Evolutionary conservation across 1,140 invertebrate genomes (phyloP).

Genomic region (Charaxes varanes): DNA sequence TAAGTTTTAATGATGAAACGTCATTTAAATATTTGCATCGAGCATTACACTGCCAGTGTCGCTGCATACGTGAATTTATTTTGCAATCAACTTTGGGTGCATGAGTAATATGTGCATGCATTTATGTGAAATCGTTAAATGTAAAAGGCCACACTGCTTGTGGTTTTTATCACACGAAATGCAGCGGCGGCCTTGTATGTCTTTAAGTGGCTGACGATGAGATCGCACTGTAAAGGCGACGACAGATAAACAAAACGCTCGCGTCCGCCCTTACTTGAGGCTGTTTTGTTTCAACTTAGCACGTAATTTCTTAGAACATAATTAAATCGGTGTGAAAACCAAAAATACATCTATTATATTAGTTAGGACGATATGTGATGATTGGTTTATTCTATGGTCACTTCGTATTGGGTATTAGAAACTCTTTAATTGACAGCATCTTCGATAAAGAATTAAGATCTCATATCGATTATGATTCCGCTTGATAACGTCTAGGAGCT

Average conservation of each 20-base stretch:
- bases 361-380: too few species aligned
- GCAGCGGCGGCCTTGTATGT: constrained; percentile 13
- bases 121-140: constrained; percentile 15
- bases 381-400: too few species aligned
- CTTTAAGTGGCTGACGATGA: constrained; percentile 18
- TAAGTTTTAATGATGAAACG: neutral
- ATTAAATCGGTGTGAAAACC: too few species aligned
- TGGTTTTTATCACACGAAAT: constrained; percentile 22
- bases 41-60: constrained; percentile 6
- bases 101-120: constrained; percentile 13
- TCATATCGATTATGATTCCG: too few species aligned
- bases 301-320: neutral
- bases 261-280: neutral
- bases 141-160: constrained; percentile 14
- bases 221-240: constrained; percentile 14
- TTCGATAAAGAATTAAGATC: too few species aligned
- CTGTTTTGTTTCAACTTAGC: constrained; percentile 5
- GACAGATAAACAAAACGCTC: constrained; percentile 17
- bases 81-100: constrained; percentile 9
- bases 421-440: too few species aligned
- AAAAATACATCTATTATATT: too few species aligned
- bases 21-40: neutral
- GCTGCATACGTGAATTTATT: constrained; percentile 7
- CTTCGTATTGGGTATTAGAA: too few species aligned
- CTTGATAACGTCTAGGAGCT: too few species aligned